A percentile compares a stretch with the other conserved stretches of the same genome.
Evolutionary conservation across 2,888 invertebrate genomes (phyloP).

Genomic region (Neoscelio sp.): DNA sequence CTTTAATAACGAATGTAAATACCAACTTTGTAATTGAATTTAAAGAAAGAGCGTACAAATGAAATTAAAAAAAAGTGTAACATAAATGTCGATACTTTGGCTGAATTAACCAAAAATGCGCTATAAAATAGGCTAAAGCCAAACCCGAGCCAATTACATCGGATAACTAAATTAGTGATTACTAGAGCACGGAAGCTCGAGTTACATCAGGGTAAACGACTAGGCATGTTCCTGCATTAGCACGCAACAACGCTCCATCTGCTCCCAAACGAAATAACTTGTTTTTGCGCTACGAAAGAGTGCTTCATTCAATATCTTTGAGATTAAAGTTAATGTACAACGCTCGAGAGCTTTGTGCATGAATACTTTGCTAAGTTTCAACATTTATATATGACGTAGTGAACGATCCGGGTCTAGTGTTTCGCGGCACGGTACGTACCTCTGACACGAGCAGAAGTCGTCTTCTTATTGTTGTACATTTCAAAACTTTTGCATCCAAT

Average conservation of each 20-base stretch:
- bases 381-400: conserved; percentile 35
- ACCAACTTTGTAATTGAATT: not conserved
- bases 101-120: conserved; percentile 30
- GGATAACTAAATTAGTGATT: conserved; percentile 44
- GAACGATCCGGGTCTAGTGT: conserved; percentile 50
- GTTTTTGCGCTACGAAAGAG: conserved; percentile 49
- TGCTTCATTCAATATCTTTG: conserved; percentile 51
- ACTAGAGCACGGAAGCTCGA: conserved; percentile 31
- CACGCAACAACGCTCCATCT: conserved; percentile 51
- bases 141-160: conserved; percentile 39
- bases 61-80: no score
- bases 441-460: conserved; percentile 40
- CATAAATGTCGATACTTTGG: no score
- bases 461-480: conserved; percentile 48
- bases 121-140: conserved; percentile 10
- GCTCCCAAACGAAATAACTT: conserved; percentile 54
- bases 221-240: conserved; percentile 34
- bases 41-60: no score
- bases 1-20: no score
- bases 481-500: conserved; percentile 43
- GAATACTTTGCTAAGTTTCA: conserved; percentile 33
- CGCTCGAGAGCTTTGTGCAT: conserved; percentile 32
- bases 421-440: no score
- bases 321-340: conserved; percentile 49
- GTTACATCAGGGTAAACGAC: conserved; percentile 30